Base-by-base conservation (phyloP, 2,797 vertebrate genomes). In the Delichon dasypus region DNA sequence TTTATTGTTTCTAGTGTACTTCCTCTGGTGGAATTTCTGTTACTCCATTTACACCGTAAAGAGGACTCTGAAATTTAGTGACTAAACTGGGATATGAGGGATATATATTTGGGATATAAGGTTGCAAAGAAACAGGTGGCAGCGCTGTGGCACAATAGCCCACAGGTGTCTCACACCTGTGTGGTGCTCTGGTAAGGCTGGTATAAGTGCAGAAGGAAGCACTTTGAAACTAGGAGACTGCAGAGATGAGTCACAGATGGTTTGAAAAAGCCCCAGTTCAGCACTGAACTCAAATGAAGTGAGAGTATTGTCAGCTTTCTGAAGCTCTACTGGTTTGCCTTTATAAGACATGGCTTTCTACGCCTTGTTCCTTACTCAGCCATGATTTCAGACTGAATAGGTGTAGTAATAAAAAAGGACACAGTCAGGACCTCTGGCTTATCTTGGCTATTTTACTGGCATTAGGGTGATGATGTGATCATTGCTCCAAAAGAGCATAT, bases 11-110 rank as follows among this genome's bases (percentile, higher is more conserved):
- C 45, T 77, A 47, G 40, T 82, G 30, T 38, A 38, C 54, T 90
- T 94, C 57, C 55, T 89, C 14, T 76, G 44, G n/a, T 81, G 57
- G 34, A 75, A 81, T 44, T 91, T 54, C 25, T 22, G 6, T 95
- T 92, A 42, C 36, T 70, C 45, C 80, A 29, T 67, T 96, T 95
- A 77, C 66, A 68, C 17, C 16, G 19, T 26, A 64, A 68, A 93
- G 40, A 88, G 29, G 60, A 50, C 57, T 94, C 54, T 45, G 72
- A 96, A 94, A 93, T 94, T 89, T 85, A 96, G 92, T 90, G 91
- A 88, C 55, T 76, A 79, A 42, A 45, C 70, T 91, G 21, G 90
- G 38, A 38, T 38, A 38, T 38, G 12, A 38, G 38, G 38, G 38
- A 38, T 38, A 38, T 38, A 38, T 38, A 38, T 94, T 68, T 66